These are phyloP conservation scores for Mesocricetus auratus DNA, from an alignment of 2,113 vertebrate genomes.

Conservation along the genomic window DNA sequence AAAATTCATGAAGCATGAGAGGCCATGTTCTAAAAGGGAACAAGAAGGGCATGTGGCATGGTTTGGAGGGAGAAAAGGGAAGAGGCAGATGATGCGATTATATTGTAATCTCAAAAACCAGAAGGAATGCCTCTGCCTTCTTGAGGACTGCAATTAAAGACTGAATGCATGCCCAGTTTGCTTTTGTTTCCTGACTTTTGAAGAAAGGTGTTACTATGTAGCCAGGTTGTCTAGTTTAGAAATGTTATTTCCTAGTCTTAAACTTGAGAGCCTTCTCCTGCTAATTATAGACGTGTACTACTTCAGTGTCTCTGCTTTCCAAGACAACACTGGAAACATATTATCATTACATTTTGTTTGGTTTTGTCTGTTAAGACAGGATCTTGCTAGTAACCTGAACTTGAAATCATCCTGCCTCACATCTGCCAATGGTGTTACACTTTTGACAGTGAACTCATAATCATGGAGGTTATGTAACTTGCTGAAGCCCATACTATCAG, in stretches of 20 bases:
- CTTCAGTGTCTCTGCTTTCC: not conserved
- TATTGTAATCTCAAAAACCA: not conserved
- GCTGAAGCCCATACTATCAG: constrained; percentile 15
- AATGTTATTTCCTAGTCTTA: not conserved
- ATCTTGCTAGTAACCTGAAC: not conserved
- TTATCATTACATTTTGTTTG: not conserved
- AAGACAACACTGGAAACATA: constrained; percentile 28
- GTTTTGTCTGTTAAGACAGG: not conserved
- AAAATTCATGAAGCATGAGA: not conserved
- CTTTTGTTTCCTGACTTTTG: not conserved
- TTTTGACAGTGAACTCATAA: constrained; percentile 38
- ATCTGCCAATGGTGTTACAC: not conserved
- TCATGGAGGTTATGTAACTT: not conserved
- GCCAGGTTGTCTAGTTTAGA: not conserved
- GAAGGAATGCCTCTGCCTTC: not conserved
- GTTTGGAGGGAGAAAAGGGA: not conserved
- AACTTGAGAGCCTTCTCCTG: not conserved
- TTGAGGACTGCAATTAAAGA: not conserved
- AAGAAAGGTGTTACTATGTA: not conserved
- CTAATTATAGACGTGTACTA: not conserved
- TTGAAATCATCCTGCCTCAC: not conserved
- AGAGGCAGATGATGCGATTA: not conserved
- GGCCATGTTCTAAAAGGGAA: not conserved
- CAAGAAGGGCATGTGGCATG: not conserved
- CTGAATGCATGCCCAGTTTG: not conserved